Evolutionary conservation across 1,140 invertebrate genomes (phyloP).

Genomic region (Zaprionus vittiger): DNA sequence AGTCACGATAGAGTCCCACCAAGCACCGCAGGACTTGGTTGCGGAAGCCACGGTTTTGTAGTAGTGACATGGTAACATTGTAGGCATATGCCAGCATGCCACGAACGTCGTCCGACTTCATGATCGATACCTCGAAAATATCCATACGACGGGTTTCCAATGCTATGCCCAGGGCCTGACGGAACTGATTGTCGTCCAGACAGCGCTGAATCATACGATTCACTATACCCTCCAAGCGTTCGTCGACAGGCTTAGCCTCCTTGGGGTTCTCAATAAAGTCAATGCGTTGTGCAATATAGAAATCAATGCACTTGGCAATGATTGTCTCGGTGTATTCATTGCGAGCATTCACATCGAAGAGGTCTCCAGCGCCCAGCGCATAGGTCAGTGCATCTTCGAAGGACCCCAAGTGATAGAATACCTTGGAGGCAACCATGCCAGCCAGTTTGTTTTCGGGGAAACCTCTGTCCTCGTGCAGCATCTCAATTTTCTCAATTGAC

Average conservation of each 20-base stretch:
- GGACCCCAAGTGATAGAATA: constrained; percentile 98
- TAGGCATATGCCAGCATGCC: constrained; percentile 97
- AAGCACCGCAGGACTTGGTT: constrained; percentile 94
- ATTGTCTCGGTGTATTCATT: constrained; percentile 99
- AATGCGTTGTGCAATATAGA: constrained; percentile 95
- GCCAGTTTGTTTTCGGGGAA: constrained; percentile 96
- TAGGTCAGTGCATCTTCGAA: constrained; percentile 98
- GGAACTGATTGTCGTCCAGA: constrained; percentile 96
- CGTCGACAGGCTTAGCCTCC: constrained; percentile 91
- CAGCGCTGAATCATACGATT: constrained; percentile 99
- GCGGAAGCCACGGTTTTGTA: constrained; percentile 96
- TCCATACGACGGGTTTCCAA: constrained; percentile 98
- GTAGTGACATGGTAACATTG: constrained; percentile 97
- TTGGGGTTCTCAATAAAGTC: constrained; percentile 87
- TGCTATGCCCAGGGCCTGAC: constrained; percentile 96
- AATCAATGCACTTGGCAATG: constrained; percentile 97
- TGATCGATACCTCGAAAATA: constrained; percentile 95
- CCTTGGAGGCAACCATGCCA: constrained; percentile 98
- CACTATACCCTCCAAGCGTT: constrained; percentile 96
- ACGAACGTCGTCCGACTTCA: constrained; percentile 94
- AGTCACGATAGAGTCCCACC: constrained; percentile 94
- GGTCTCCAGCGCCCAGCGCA: constrained; percentile 95
- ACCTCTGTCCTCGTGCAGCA: constrained; percentile 95
- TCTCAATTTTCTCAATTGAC: constrained; percentile 98
- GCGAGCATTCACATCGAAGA: constrained; percentile 96